phyloP scores from a whole-genome alignment of 2,888 invertebrate species.

The Pammene fasciana region DNA sequence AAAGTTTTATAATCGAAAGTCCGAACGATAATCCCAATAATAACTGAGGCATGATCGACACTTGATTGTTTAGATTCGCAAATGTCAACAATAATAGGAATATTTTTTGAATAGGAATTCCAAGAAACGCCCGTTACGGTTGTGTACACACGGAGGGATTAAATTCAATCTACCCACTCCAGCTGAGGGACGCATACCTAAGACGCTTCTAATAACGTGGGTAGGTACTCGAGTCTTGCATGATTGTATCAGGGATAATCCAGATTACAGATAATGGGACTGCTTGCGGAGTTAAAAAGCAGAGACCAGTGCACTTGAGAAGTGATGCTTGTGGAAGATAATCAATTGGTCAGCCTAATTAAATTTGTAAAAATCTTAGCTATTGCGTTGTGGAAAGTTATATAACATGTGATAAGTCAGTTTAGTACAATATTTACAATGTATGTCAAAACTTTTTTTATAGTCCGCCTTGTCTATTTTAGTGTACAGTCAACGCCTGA shows the following conservation, averaged over 20 bases:
- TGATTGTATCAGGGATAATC: conserved; percentile 69
- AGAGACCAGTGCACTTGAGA: conserved; percentile 14
- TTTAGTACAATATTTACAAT: too few relatives aligned
- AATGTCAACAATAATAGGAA: conserved; percentile 29
- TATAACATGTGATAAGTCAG: too few relatives aligned
- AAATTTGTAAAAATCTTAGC: not conserved
- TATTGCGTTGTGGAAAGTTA: too few relatives aligned
- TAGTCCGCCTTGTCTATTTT: too few relatives aligned
- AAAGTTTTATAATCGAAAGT: not conserved
- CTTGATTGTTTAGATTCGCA: conserved; percentile 24
- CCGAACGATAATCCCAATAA: not conserved
- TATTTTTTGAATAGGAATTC: conserved; percentile 24
- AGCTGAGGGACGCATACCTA: conserved; percentile 52
- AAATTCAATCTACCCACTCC: conserved; percentile 42
- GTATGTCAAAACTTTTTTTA: too few relatives aligned
- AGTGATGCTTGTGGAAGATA: not conserved
- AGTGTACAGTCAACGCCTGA: too few relatives aligned
- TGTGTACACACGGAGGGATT: conserved; percentile 42
- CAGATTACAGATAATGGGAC: conserved; percentile 64
- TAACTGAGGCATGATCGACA: not conserved
- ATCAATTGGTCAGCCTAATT: not conserved
- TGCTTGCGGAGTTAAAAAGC: conserved; percentile 34
- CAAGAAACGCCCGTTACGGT: conserved; percentile 32
- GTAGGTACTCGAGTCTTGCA: conserved; percentile 57
- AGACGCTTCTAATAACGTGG: conserved; percentile 56